phyloP scores from a whole-genome alignment of 2,888 invertebrate genomes.

The Sisyra terminalis region DNA sequence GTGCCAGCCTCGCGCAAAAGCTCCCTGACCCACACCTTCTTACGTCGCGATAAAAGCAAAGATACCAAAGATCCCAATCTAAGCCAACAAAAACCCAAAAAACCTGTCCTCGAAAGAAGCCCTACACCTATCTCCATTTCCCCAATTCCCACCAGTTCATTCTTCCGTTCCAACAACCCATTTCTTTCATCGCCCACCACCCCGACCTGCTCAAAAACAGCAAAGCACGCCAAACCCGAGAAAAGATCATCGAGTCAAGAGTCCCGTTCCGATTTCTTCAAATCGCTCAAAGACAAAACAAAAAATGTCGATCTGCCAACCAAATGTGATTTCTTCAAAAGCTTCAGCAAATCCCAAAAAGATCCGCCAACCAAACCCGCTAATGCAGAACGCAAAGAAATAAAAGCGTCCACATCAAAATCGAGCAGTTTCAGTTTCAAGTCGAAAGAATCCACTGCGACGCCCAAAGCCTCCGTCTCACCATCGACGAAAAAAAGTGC shows the following conservation, averaged over 20 bases:
- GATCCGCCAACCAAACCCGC: too few species aligned
- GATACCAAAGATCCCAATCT: constrained; percentile 13
- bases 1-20: constrained; percentile 20
- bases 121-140: too few species aligned
- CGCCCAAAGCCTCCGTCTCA: neutral
- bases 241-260: neutral
- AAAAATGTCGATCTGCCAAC: constrained; percentile 5
- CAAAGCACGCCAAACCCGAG: neutral
- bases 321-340: constrained; percentile 7
- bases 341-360: constrained; percentile 1
- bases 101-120: too few species aligned
- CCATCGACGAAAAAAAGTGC: neutral
- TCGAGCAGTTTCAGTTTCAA: neutral
- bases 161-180: too few species aligned
- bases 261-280: constrained; percentile 7
- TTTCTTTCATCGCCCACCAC: neutral
- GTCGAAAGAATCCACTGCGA: neutral
- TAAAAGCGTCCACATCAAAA: neutral
- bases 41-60: constrained; percentile 18
- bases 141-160: too few species aligned
- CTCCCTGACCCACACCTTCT: constrained; percentile 24
- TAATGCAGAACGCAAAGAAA: neutral
- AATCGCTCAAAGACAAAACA: constrained; percentile 7
- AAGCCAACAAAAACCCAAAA: too few species aligned
- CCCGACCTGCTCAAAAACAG: neutral